These are phyloP conservation scores for Argynnis bischoffii DNA, from an alignment of 2,888 invertebrate genomes.

Conservation along the genomic window DNA sequence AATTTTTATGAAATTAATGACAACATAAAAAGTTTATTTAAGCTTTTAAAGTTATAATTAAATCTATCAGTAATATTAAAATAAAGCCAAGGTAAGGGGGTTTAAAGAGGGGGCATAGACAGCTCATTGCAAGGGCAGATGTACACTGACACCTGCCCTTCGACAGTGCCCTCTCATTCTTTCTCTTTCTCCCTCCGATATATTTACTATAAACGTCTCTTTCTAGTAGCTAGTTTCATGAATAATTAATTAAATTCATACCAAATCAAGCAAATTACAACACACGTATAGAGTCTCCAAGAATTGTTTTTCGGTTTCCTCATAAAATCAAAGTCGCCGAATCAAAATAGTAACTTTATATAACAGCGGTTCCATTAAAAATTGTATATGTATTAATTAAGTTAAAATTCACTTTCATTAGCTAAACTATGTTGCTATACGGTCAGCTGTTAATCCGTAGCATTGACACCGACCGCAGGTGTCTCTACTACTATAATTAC, in stretches of 20 bases:
- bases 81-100: conserved; percentile 46
- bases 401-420: conserved; percentile 31
- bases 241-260: conserved; percentile 46
- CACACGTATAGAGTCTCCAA: conserved; percentile 33
- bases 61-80: conserved; percentile 33
- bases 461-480: conserved; percentile 40
- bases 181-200: conserved; percentile 52
- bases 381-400: conserved; percentile 36
- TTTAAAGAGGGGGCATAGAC: conserved; percentile 51
- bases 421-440: conserved; percentile 36
- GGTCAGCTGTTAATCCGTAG: conserved; percentile 40
- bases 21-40: neutral
- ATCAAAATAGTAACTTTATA: conserved; percentile 17
- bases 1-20: neutral
- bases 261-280: conserved; percentile 44
- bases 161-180: conserved; percentile 52
- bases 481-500: conserved; percentile 40
- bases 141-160: conserved; percentile 69
- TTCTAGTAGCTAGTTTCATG: conserved; percentile 48
- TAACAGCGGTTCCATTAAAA: conserved; percentile 23
- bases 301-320: conserved; percentile 23
- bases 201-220: conserved; percentile 46
- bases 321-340: conserved; percentile 31
- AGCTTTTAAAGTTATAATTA: conserved; percentile 21
- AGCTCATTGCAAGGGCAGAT: conserved; percentile 64